These are phyloP conservation scores for Diarsia brunnea DNA, from an alignment of 2,888 invertebrate species.

Conservation along the genomic window DNA sequence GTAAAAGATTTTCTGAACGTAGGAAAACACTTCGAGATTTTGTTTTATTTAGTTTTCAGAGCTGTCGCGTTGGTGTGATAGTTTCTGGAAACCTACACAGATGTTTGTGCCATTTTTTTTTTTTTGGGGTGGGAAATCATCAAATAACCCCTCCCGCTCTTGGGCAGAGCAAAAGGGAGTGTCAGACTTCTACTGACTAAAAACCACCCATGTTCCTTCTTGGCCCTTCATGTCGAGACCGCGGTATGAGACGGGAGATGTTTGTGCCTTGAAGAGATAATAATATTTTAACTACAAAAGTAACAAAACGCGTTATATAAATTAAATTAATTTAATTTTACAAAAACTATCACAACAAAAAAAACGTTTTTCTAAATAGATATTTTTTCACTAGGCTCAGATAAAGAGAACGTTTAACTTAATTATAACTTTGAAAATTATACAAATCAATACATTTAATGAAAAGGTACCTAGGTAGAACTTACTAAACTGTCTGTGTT, in stretches of 20 bases:
- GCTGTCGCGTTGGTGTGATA: neutral
- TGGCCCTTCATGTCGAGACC: too few species aligned
- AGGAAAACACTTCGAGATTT: neutral
- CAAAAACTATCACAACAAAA: neutral
- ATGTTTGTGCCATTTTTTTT: neutral
- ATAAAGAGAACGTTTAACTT: neutral
- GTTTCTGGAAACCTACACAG: neutral
- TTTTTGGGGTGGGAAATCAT: too few species aligned
- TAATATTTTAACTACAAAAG: neutral
- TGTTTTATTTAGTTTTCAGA: slow-evolving; percentile 16
- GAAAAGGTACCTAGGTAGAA: neutral
- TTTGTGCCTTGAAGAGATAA: neutral
- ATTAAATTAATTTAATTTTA: neutral
- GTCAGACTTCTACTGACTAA: too few species aligned
- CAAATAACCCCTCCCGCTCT: too few species aligned
- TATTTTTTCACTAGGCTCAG: neutral
- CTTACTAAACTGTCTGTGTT: slow-evolving; percentile 79
- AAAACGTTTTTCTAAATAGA: neutral
- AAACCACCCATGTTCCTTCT: too few species aligned
- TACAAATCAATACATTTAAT: neutral
- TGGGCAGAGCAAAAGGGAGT: too few species aligned
- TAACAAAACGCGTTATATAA: neutral
- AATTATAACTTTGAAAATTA: neutral
- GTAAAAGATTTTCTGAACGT: slow-evolving; percentile 7
- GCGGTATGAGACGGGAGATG: too few species aligned